Evolutionary conservation across 2,888 invertebrate genomes (phyloP).

Genomic region (Quadroppia sp.): DNA sequence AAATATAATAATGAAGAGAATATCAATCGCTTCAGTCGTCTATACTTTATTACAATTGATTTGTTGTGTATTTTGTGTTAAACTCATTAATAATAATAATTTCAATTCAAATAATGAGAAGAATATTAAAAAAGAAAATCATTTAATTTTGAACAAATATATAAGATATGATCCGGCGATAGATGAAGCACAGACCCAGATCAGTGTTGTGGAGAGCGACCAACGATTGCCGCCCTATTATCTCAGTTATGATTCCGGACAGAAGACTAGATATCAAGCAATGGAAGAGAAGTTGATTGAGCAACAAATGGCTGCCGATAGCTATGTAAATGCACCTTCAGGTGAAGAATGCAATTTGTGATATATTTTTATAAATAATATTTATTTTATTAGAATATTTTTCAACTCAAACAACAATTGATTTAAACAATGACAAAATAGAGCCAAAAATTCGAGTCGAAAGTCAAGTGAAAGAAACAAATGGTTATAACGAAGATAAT

Average conservation of each 20-base stretch:
- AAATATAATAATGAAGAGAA: too few relatives aligned
- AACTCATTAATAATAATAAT: too few relatives aligned
- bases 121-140: too few relatives aligned
- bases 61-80: too few relatives aligned
- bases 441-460: neutral
- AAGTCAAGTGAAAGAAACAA: neutral
- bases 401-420: neutral
- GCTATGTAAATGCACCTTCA: neutral
- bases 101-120: too few relatives aligned
- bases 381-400: neutral
- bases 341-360: too few relatives aligned
- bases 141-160: neutral
- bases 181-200: neutral
- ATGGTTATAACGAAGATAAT: neutral
- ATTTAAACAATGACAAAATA: neutral
- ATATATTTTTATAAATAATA: too few relatives aligned
- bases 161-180: neutral
- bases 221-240: slow-evolving; percentile 9
- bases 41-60: too few relatives aligned
- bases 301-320: neutral
- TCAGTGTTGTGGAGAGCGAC: neutral
- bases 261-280: slow-evolving; percentile 42
- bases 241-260: slow-evolving; percentile 36
- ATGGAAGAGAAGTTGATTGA: slow-evolving; percentile 41
- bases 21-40: too few relatives aligned